phyloP scores from a whole-genome alignment of 92 coral and sea anemone species.

The Metridium senile region DNA sequence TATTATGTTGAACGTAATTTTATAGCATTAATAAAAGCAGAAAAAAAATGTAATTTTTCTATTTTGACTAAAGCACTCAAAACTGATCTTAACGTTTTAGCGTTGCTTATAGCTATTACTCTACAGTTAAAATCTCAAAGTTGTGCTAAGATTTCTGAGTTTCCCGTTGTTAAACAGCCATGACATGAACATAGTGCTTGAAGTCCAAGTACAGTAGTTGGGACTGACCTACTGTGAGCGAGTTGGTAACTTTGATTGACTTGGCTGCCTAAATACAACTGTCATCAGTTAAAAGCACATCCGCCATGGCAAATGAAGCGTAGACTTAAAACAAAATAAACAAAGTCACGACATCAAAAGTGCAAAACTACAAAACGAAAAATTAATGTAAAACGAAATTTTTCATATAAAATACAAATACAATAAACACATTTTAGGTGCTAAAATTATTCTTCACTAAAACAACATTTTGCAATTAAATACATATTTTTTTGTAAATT shows the following conservation, averaged over 20 bases:
- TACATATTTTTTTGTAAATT: no score
- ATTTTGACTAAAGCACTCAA: no score
- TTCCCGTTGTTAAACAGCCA: not conserved
- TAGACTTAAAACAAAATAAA: constrained; percentile 5
- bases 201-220: not conserved
- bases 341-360: constrained; percentile 1
- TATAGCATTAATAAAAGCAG: no score
- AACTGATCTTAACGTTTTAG: no score
- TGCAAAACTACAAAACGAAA: not conserved
- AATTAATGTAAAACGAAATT: not conserved
- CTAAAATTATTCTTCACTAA: no score
- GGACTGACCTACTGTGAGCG: constrained; percentile 2
- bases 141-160: not conserved
- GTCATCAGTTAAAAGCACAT: not conserved
- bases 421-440: not conserved
- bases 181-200: not conserved
- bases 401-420: not conserved
- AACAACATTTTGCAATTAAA: no score
- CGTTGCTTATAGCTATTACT: no score
- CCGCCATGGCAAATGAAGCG: not conserved
- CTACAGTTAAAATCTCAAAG: not conserved
- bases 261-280: not conserved
- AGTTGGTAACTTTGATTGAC: not conserved
- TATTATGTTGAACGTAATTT: no score
- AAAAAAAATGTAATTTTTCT: no score